Evolutionary conservation across 2,797 vertebrate genomes (phyloP), one percentile per base, ranked within the genome.

Genomic region (Mallotus villosus): DNA sequence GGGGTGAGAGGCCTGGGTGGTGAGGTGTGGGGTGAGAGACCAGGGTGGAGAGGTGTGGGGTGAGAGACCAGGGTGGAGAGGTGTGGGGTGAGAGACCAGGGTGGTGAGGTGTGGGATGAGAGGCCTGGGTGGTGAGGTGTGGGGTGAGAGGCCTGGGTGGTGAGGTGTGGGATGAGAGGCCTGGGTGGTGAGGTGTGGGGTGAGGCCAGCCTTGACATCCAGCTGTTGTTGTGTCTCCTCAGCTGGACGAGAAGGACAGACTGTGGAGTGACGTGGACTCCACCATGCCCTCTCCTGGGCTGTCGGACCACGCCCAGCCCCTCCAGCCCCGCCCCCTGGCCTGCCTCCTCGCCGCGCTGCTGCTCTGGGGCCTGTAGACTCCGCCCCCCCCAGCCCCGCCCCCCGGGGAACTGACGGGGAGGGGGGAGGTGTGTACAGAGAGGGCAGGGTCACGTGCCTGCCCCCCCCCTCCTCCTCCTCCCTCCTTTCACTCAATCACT

Each of bases 211-310:
- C 41, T 46, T 46, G 41, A 29, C 22, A 19, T 29, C 2, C 25
- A 32, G 7, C 60, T 32, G 60, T 16, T 58, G 6, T 19, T 58
- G 6, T 19, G 5, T 71, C 51, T 63, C 49, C 16, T 25, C 24
- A 93, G 93, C 83, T 87, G 12, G 92, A 92, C 1, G 90, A 91
- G 78, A 91, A 91, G 12, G 91, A 91, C 80, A 90, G 91, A 90
- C 82, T 94, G 81, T 92, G 94, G 87, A 88, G 82, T 0, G 93
- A 91, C 0, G 87, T 63, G 6, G 90, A 91, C 82, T 93, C 95
- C 41, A 94, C 93, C 8, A 92, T 86, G 2, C 85, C 95, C 9
- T 93, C 94, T 17, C 94, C 94, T 22, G 91, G 92, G 19, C 88
- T 93, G 75, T 92, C 87, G n/a, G 88, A 90, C 72, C 16, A 65